These are phyloP conservation scores for Onthophagus taurus DNA, from an alignment of 1,140 invertebrate genomes.

Conservation along the genomic window DNA sequence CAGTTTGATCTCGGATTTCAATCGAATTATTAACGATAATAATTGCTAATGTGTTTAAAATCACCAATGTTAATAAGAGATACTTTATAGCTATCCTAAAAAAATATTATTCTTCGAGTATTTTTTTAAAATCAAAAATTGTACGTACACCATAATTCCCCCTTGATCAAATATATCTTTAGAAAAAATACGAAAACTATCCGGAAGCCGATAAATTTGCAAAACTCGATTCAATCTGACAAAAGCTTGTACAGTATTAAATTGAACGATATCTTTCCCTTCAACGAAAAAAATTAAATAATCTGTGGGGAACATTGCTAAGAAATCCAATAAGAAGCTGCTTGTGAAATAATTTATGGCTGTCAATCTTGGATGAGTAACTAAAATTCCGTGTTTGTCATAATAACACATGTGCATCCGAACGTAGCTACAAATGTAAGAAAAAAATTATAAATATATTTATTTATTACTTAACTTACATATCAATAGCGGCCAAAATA, in stretches of 20 bases:
- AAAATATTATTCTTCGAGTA: not conserved
- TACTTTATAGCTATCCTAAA: conserved; percentile 29
- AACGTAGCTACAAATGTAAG: conserved; percentile 33
- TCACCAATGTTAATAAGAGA: conserved; percentile 23
- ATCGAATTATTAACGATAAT: conserved; percentile 2
- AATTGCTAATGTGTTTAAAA: conserved; percentile 7
- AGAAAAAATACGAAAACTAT: conserved; percentile 4
- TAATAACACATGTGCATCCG: conserved; percentile 39
- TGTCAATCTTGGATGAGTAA: conserved; percentile 38
- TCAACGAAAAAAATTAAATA: not conserved
- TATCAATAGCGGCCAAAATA: conserved; percentile 1
- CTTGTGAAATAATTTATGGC: conserved; percentile 36
- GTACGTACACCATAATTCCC: conserved; percentile 5
- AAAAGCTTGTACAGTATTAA: conserved; percentile 8
- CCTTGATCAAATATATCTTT: not conserved
- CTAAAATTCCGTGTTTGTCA: conserved; percentile 35
- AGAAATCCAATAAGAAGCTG: conserved; percentile 36
- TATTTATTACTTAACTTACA: conserved; percentile 1
- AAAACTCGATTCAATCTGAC: conserved; percentile 9
- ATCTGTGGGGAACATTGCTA: conserved; percentile 33
- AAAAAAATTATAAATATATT: not conserved
- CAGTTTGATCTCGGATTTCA: not conserved
- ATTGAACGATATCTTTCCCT: not conserved
- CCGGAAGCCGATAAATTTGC: conserved; percentile 5
- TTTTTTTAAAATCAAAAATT: not conserved